Percentiles rank a stretch among this genome's conserved stretches.
Evolutionary conservation across 2,113 vertebrate genomes (phyloP).

Genomic region (Bufo gargarizans): DNA sequence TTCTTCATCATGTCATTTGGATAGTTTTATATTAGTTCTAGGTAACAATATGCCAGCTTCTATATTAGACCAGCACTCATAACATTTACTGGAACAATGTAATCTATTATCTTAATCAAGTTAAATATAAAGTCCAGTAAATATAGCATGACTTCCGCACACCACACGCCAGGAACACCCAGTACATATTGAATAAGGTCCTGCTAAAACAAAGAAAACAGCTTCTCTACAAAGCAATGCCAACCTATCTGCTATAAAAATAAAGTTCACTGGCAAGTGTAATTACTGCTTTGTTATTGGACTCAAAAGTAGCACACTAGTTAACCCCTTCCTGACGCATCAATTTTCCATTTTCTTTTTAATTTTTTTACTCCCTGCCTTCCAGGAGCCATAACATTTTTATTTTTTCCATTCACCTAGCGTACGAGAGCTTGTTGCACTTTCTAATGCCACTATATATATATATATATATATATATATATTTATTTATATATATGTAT

Average conservation of each 20-base stretch:
- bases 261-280: not conserved
- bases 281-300: not conserved
- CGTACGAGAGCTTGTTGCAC: too few relatives aligned
- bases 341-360: too few relatives aligned
- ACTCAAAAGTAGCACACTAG: not conserved
- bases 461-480: too few relatives aligned
- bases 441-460: too few relatives aligned
- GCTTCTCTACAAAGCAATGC: not conserved
- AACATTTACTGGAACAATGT: constrained; percentile 47
- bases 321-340: not conserved
- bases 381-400: too few relatives aligned
- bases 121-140: not conserved
- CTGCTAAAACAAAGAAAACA: constrained; percentile 2
- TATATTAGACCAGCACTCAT: constrained; percentile 22
- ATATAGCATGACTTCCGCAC: not conserved
- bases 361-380: too few relatives aligned
- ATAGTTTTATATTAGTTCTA: not conserved
- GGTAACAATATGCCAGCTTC: not conserved
- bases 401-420: too few relatives aligned
- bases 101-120: constrained; percentile 37
- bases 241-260: not conserved
- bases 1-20: not conserved
- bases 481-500: too few relatives aligned
- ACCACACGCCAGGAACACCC: constrained; percentile 29
- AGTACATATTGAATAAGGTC: constrained; percentile 11